A percentile compares a stretch with the other conserved stretches of the same genome.
These are phyloP conservation scores for Rhyacophila brunnea DNA, from an alignment of 1,140 invertebrate genomes.

Conservation along the genomic window DNA sequence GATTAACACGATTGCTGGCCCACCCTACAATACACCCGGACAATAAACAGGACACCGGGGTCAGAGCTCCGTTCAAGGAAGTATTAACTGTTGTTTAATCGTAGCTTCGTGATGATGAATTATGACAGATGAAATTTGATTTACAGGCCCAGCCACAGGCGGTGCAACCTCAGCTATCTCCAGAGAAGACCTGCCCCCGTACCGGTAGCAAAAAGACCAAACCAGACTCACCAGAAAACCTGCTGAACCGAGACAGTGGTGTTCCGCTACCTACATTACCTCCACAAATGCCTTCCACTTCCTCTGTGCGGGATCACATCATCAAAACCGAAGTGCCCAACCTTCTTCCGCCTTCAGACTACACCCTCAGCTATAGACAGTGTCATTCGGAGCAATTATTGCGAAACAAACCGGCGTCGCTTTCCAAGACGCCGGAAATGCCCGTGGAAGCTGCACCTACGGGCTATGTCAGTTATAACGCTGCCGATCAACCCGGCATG, in stretches of 20 bases:
- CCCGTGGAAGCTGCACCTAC: neutral
- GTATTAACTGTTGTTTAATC: too few species aligned
- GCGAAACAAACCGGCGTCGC: neutral
- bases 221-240: neutral
- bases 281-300: slow-evolving; percentile 15
- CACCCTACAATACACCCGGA: too few species aligned
- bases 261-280: slow-evolving; percentile 38
- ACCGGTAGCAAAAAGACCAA: neutral
- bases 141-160: slow-evolving; percentile 33
- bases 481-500: neutral
- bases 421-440: neutral
- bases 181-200: neutral
- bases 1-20: too few species aligned
- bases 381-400: neutral
- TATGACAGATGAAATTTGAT: slow-evolving; percentile 34
- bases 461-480: neutral
- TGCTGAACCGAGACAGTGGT: slow-evolving; percentile 32
- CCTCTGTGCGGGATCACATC: slow-evolving; percentile 10
- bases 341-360: slow-evolving; percentile 38
- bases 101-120: too few species aligned
- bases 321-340: slow-evolving; percentile 33
- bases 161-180: neutral
- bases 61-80: too few species aligned
- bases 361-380: neutral
- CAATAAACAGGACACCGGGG: too few species aligned